Base-by-base conservation (phyloP, 2,888 invertebrate species). In the Drosophila maculinotata region DNA sequence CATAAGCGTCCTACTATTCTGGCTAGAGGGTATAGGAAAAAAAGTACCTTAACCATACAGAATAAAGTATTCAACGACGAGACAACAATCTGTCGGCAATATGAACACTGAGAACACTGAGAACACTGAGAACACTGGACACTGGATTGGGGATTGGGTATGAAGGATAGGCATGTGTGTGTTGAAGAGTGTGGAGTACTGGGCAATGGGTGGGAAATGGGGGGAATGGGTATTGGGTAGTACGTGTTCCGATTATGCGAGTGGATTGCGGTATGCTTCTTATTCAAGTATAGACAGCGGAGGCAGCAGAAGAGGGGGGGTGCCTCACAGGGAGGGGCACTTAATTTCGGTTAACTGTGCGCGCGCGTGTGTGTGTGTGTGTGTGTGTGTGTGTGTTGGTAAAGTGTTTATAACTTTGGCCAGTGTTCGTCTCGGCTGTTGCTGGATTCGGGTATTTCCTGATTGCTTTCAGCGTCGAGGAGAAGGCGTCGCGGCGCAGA, bases 391-490 rank as follows among this genome's bases (percentile, higher is more conserved):
- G 25, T 44, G 44, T 12, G 9, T 4, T 36, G 35, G 30, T 64
- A 39, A 57, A 60, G 69, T 73, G 74, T 44, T 73, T 73, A 69
- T 57, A 64, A 42, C 69, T 73, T 53, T 51, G 51, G 36, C 54
- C 51, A 25, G 53, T 17, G 33, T 25, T 25, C 41, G 15, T 14
- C 31, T 33, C 30, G 39, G 9, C 9, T 52, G 25, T 64, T 20
- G 17, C 52, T 63, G 64, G 47, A 47, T 69, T 75, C 75, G 75
- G 81, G 87, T 82, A 87, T 82, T 82, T 87, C 87, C 85, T 77
- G 81, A 82, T 82, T 82, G 79, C 66, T 68, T 65, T 63, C 33
- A 30, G 17, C 44, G 44, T 30, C 3, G 4, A 42, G 39, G 25
- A 23, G 25, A 25, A 25, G 25, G 2, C 20, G 20, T 20, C 20